Conservation (phyloP, 2,797 vertebrate species). For the Sebastes trivittatus region DNA sequence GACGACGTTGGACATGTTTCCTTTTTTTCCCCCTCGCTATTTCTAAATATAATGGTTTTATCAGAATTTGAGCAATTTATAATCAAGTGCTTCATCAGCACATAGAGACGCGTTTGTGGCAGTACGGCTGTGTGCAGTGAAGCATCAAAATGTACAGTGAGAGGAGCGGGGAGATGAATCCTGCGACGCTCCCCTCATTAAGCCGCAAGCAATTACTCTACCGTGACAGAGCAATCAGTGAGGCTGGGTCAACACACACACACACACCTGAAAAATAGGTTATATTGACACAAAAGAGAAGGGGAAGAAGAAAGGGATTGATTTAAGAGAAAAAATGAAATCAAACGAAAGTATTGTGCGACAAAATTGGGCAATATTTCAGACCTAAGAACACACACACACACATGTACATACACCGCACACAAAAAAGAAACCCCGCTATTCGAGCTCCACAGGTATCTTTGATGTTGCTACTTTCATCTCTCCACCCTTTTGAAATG, state of each 20-base stretch:
- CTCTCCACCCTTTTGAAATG: slow-evolving; percentile 32
- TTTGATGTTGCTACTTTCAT: slow-evolving; percentile 60
- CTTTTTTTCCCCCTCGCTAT: not conserved
- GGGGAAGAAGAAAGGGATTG: not conserved
- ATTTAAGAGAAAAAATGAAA: not conserved
- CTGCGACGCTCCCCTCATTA: slow-evolving; percentile 53
- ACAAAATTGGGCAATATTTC: not conserved
- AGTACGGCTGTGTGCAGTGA: slow-evolving; percentile 9
- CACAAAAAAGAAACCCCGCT: slow-evolving; percentile 2
- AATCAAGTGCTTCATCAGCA: slow-evolving; percentile 37
- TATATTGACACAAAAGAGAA: not conserved
- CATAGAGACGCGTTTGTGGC: slow-evolving; percentile 10
- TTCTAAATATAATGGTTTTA: slow-evolving; percentile 42
- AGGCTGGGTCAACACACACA: slow-evolving; percentile 29
- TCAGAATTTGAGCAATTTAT: slow-evolving; percentile 47
- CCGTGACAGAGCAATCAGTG: slow-evolving; percentile 71
- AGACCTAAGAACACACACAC: slow-evolving; percentile 4
- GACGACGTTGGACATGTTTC: slow-evolving; percentile 3
- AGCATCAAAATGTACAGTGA: slow-evolving; percentile 57
- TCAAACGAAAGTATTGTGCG: not conserved
- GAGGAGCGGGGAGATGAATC: slow-evolving; percentile 43
- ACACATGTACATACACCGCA: not conserved
- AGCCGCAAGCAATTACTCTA: slow-evolving; percentile 68
- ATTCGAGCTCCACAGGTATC: slow-evolving; percentile 26
- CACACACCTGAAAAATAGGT: slow-evolving; percentile 5